Evolutionary conservation across 2,797 vertebrate genomes (phyloP).

Genomic region (Euphonia xanthogaster): DNA sequence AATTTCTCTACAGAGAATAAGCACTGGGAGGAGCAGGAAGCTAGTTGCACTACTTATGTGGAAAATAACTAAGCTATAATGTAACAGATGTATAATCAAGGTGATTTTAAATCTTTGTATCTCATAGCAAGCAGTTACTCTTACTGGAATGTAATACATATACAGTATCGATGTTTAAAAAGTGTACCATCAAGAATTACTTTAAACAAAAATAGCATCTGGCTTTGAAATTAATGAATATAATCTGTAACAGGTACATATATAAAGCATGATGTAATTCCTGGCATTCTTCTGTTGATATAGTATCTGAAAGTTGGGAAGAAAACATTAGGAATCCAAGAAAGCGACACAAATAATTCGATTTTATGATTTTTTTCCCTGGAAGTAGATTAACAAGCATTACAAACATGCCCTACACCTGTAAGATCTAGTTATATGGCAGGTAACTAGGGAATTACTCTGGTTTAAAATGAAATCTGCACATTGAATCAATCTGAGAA

Average conservation of each 20-base stretch:
- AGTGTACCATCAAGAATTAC: constrained; percentile 10
- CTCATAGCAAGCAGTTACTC: not conserved
- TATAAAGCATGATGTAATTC: constrained; percentile 74
- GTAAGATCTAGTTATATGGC: constrained; percentile 70
- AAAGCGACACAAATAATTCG: constrained; percentile 67
- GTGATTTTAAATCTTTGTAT: not conserved
- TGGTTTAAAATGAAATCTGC: constrained; percentile 70
- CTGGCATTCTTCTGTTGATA: constrained; percentile 74
- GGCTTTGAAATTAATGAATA: constrained; percentile 75
- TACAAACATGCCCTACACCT: constrained; percentile 75
- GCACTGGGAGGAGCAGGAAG: not conserved
- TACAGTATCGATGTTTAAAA: not conserved
- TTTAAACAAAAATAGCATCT: constrained; percentile 69
- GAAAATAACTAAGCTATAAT: not conserved
- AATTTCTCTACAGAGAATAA: not conserved
- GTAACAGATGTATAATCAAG: not conserved
- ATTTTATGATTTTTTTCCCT: constrained; percentile 68
- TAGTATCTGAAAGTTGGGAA: constrained; percentile 65
- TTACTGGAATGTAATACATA: not conserved
- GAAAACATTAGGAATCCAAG: constrained; percentile 63
- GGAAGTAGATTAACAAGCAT: constrained; percentile 65
- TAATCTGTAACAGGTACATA: constrained; percentile 77
- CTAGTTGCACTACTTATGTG: not conserved
- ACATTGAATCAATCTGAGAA: constrained; percentile 74
- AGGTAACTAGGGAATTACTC: constrained; percentile 76